Conservation (phyloP, 2,797 vertebrate genomes). For the Periophthalmus magnuspinnatus region DNA sequence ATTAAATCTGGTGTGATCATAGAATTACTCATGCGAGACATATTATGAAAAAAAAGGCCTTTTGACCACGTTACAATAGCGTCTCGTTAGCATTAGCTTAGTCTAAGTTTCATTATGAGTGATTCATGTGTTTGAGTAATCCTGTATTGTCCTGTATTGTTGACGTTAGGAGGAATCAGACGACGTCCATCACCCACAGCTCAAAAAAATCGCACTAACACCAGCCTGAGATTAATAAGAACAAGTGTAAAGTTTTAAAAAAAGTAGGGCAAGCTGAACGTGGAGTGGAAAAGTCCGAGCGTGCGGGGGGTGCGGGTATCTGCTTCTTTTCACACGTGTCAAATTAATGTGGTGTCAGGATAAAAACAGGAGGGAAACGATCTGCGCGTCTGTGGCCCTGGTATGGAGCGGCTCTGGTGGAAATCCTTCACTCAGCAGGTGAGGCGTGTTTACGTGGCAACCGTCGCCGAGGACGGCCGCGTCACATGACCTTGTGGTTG, state of each 20-base stretch:
- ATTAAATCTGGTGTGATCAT: too few species aligned
- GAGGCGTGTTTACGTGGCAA: constrained; percentile 69
- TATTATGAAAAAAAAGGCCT: too few species aligned
- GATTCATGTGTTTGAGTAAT: too few species aligned
- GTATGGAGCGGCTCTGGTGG: constrained; percentile 23
- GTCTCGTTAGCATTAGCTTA: too few species aligned
- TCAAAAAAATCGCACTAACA: neutral
- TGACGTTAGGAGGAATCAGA: too few species aligned
- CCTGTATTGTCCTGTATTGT: too few species aligned
- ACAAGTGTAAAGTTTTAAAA: neutral
- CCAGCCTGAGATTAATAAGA: neutral
- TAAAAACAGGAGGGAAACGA: constrained; percentile 50
- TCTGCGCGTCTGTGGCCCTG: constrained; percentile 30
- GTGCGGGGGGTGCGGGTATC: neutral
- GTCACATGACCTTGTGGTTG: constrained; percentile 69
- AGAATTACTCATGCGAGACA: too few species aligned
- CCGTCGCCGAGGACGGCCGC: constrained; percentile 48
- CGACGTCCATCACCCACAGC: too few species aligned
- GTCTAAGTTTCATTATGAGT: too few species aligned
- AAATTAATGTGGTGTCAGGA: constrained; percentile 50
- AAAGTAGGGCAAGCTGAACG: constrained; percentile 28
- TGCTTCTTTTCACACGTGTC: constrained; percentile 40
- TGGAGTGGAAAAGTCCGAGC: constrained; percentile 26
- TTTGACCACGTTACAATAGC: too few species aligned
- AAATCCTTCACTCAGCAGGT: constrained; percentile 61